Evolutionary conservation across 2,888 invertebrate species (phyloP).

Genomic region (Cheilosia vernalis): DNA sequence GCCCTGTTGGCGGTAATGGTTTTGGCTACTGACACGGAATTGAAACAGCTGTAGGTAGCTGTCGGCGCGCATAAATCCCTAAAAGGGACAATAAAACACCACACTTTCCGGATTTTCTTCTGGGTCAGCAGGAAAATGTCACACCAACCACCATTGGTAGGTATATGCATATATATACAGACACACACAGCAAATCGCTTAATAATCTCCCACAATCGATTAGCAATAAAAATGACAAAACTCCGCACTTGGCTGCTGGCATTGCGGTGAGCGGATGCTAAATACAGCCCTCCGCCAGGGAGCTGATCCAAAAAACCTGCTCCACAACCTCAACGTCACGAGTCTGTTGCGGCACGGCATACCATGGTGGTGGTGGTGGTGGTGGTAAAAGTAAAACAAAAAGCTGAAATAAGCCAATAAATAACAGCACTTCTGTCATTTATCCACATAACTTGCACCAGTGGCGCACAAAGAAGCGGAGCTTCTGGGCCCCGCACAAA

Average conservation of each 20-base stretch:
- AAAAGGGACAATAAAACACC: conserved; percentile 69
- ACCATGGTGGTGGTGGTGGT: background rate
- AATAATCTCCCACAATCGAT: conserved; percentile 75
- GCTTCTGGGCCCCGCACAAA: conserved; percentile 68
- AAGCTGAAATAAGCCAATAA: conserved; percentile 77
- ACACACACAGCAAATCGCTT: conserved; percentile 62
- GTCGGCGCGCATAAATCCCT: conserved; percentile 71
- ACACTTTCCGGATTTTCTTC: conserved; percentile 72
- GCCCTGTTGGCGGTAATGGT: conserved; percentile 53
- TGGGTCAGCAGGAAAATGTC: conserved; percentile 75
- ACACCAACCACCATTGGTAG: conserved; percentile 36
- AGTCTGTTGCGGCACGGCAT: background rate
- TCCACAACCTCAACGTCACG: conserved; percentile 40
- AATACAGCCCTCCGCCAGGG: conserved; percentile 57
- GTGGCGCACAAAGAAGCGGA: conserved; percentile 68
- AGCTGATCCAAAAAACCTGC: conserved; percentile 71
- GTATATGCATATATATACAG: too few relatives aligned
- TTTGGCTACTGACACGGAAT: conserved; percentile 61
- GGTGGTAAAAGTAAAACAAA: conserved; percentile 57
- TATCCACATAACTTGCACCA: conserved; percentile 83
- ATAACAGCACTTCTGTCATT: conserved; percentile 83
- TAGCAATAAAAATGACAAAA: conserved; percentile 75
- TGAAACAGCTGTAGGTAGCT: conserved; percentile 64
- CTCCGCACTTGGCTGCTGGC: conserved; percentile 71
- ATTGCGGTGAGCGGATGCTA: conserved; percentile 75